These are phyloP conservation scores for Todus mexicanus DNA, from an alignment of 2,797 vertebrate species.

Conservation along the genomic window DNA sequence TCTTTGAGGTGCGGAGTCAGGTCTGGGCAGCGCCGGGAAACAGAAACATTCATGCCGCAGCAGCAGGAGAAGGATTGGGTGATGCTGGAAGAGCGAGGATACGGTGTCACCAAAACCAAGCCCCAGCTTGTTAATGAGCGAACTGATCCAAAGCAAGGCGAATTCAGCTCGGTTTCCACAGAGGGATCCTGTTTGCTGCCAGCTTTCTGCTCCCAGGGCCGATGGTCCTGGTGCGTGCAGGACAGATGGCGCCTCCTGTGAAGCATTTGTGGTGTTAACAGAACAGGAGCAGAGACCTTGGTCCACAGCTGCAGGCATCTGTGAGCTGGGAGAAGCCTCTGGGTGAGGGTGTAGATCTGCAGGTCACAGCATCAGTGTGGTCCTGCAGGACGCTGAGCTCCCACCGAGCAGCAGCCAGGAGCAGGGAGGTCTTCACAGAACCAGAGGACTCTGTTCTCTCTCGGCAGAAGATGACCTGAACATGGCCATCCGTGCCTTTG, in stretches of 20 bases:
- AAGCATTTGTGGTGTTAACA: not conserved
- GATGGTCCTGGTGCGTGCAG: accelerated
- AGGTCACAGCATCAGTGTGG: not conserved
- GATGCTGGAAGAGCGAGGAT: not conserved
- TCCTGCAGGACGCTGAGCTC: not conserved
- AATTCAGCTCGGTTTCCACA: not conserved
- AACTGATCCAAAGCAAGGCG: not conserved
- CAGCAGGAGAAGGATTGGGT: not conserved
- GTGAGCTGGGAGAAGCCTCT: not conserved
- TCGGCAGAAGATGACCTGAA: not conserved
- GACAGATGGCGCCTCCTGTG: not conserved
- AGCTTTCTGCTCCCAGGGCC: not conserved
- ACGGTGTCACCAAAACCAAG: not conserved
- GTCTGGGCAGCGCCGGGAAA: not conserved
- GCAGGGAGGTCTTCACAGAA: no score
- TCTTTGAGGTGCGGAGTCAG: not conserved
- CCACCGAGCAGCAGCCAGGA: not conserved
- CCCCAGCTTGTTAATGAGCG: not conserved
- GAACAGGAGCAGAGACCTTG: not conserved
- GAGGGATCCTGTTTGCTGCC: not conserved
- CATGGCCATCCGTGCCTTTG: not conserved
- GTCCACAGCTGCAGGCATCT: not conserved
- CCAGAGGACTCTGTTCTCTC: no score
- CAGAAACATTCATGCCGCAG: not conserved
- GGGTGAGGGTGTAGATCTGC: not conserved